Conservation (phyloP, 1,140 invertebrate genomes). For the Brachionus angularis region DNA sequence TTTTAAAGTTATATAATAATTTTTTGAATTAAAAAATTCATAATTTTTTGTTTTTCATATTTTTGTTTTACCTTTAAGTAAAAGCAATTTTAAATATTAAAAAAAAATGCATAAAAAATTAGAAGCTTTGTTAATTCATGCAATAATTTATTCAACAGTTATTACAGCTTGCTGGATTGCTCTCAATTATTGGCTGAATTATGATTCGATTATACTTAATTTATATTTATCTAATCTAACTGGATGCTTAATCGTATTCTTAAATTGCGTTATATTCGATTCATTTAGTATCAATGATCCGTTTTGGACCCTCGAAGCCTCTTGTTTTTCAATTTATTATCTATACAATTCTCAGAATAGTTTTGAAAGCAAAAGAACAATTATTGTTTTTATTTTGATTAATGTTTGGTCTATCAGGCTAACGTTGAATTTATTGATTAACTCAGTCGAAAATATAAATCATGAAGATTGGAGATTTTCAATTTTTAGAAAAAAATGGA, state of each 20-base stretch:
- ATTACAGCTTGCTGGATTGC: not conserved
- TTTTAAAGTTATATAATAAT: too few relatives aligned
- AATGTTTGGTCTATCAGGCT: conserved; percentile 23
- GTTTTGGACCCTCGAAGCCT: conserved; percentile 23
- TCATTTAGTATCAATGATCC: conserved; percentile 37
- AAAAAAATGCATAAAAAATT: conserved; percentile 23
- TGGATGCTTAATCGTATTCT: conserved; percentile 5
- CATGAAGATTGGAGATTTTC: conserved; percentile 43
- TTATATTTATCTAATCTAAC: conserved; percentile 14
- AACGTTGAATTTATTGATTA: conserved; percentile 23
- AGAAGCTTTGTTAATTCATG: conserved; percentile 9
- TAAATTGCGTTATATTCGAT: conserved; percentile 30
- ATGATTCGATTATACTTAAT: not conserved
- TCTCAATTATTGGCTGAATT: not conserved
- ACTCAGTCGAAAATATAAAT: not conserved
- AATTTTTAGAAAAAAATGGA: conserved; percentile 4
- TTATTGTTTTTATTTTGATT: not conserved
- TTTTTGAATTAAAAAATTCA: too few relatives aligned
- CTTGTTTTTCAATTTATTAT: conserved; percentile 21
- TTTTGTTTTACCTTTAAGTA: too few relatives aligned
- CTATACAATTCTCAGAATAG: not conserved
- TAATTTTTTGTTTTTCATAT: too few relatives aligned
- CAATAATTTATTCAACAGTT: conserved; percentile 9
- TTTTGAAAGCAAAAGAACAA: not conserved
- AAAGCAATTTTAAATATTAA: too few relatives aligned